Evolutionary conservation across 1,140 invertebrate species (phyloP).

Genomic region (Chironomus tepperi): DNA sequence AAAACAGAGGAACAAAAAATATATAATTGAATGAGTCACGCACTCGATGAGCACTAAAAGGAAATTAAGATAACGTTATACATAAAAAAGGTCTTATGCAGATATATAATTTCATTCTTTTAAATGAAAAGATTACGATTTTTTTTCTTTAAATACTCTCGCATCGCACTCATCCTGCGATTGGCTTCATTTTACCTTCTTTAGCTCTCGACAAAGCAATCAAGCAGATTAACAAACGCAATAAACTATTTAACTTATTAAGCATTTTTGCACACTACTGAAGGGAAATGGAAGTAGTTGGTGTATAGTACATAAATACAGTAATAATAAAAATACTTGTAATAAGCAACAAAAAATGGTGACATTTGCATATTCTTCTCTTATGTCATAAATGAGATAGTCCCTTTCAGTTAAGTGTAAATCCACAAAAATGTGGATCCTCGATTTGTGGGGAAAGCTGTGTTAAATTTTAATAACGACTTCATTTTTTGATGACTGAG

Average conservation of each 20-base stretch:
- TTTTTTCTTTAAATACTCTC: no score
- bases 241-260: constrained; percentile 9
- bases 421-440: no score
- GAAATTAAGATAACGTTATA: constrained; percentile 5
- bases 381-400: not conserved
- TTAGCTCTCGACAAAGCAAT: not conserved
- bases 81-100: constrained; percentile 2
- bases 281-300: no score
- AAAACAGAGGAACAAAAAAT: not conserved
- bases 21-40: constrained; percentile 8
- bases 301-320: no score
- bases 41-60: constrained; percentile 11
- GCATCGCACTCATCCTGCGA: no score
- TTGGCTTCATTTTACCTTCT: no score
- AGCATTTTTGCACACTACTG: not conserved
- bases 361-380: constrained; percentile 4
- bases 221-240: not conserved
- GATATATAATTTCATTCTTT: not conserved
- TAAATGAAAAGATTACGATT: not conserved
- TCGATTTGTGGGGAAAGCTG: no score
- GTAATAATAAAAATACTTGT: not conserved
- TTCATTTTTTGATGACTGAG: no score
- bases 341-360: not conserved
- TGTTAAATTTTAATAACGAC: no score
- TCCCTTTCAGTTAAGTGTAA: not conserved